A percentile compares a stretch with the other conserved stretches of the same genome.
These are phyloP conservation scores for Aeoliscus strigatus DNA, from an alignment of 2,797 vertebrate genomes.

Conservation along the genomic window DNA sequence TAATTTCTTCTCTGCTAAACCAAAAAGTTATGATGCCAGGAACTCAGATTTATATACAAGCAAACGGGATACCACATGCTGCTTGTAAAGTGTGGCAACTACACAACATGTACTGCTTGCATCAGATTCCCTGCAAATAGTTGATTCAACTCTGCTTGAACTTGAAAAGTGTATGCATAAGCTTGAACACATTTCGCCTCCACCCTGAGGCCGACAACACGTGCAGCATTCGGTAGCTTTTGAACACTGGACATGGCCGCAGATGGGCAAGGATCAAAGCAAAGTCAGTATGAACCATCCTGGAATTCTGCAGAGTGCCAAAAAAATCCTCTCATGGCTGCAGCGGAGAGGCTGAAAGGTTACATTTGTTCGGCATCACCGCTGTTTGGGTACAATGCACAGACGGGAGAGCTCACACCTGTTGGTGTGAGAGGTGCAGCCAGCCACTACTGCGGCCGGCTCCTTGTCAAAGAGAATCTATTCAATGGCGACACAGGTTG, in stretches of 20 bases:
- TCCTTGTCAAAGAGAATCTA: slow-evolving; percentile 22
- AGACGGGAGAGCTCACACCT: slow-evolving; percentile 51
- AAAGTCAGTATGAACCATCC: slow-evolving; percentile 15
- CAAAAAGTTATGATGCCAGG: too few relatives aligned
- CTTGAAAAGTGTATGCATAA: slow-evolving; percentile 12
- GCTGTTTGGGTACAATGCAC: slow-evolving; percentile 34
- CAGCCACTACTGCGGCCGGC: slow-evolving; percentile 19
- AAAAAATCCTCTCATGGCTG: slow-evolving; percentile 44
- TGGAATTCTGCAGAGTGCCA: slow-evolving; percentile 36
- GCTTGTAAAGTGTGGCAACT: too few relatives aligned
- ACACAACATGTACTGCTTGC: neutral
- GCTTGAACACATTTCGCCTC: slow-evolving; percentile 23
- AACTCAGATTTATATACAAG: too few relatives aligned
- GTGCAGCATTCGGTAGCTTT: slow-evolving; percentile 32
- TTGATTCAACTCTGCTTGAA: slow-evolving; percentile 26
- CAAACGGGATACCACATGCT: too few relatives aligned
- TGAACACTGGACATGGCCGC: slow-evolving; percentile 42
- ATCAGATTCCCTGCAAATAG: neutral
- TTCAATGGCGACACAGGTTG: slow-evolving; percentile 12
- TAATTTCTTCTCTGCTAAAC: too few relatives aligned
- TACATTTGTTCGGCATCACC: slow-evolving; percentile 65
- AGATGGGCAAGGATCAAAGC: slow-evolving; percentile 41
- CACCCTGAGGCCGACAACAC: slow-evolving; percentile 42
- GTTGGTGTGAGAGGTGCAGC: slow-evolving; percentile 34
- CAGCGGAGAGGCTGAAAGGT: slow-evolving; percentile 48